These are phyloP conservation scores for Desoria tigrina DNA, from an alignment of 2,888 invertebrate genomes.

Conservation along the genomic window DNA sequence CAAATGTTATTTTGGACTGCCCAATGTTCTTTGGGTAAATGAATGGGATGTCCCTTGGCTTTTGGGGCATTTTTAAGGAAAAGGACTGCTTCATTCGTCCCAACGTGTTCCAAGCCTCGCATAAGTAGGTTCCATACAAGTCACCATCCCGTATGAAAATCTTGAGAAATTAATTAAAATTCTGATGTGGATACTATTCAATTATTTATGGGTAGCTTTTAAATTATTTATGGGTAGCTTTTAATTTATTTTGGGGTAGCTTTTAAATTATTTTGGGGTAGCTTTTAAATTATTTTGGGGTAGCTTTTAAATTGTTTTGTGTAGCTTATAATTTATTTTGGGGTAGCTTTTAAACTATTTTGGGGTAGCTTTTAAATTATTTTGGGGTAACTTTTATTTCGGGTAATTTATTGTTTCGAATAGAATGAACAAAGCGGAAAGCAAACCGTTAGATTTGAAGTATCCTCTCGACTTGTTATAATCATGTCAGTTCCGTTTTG, in stretches of 20 bases:
- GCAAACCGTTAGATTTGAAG: conserved; percentile 11
- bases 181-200: no score
- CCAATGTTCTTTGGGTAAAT: conserved; percentile 11
- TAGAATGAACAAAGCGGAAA: neutral
- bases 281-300: no score
- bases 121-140: conserved; percentile 8
- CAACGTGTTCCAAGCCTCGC: conserved; percentile 19
- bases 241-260: neutral
- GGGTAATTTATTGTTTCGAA: no score
- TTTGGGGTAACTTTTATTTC: no score
- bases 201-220: no score
- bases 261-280: no score
- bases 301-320: no score
- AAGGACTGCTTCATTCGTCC: conserved; percentile 4
- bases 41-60: conserved; percentile 13
- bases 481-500: conserved; percentile 7
- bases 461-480: conserved; percentile 2
- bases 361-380: no score
- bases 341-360: no score
- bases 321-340: no score
- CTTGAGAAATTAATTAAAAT: neutral
- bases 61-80: conserved; percentile 5
- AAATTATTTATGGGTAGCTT: neutral
- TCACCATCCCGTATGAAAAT: conserved; percentile 3
- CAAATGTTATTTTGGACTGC: neutral